Evolutionary conservation across 2,113 vertebrate genomes (phyloP).

Genomic region (Thunnus thynnus): DNA sequence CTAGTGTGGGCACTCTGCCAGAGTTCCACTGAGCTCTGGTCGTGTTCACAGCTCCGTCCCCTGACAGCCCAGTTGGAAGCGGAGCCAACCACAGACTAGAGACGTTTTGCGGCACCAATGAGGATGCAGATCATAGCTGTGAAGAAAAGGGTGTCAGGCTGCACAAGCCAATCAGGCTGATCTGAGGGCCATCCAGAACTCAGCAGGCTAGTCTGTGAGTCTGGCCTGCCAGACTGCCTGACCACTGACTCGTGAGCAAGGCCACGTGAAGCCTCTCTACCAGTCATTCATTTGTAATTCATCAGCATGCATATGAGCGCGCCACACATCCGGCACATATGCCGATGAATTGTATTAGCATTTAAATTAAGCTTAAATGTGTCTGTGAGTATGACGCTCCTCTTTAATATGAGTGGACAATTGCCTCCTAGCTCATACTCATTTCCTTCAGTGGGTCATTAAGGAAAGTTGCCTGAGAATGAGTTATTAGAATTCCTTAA

Average conservation of each 20-base stretch:
- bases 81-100: conserved; percentile 68
- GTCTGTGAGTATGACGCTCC: conserved; percentile 46
- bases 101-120: conserved; percentile 70
- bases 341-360: conserved; percentile 68
- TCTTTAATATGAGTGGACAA: conserved; percentile 61
- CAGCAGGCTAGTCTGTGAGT: conserved; percentile 76
- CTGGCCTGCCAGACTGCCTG: conserved; percentile 70
- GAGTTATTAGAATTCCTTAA: conserved; percentile 69
- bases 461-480: conserved; percentile 63
- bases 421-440: conserved; percentile 47
- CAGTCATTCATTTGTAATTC: conserved; percentile 66
- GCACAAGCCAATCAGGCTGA: conserved; percentile 70
- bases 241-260: conserved; percentile 63
- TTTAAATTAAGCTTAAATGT: conserved; percentile 75
- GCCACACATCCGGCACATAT: conserved; percentile 56
- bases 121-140: conserved; percentile 61
- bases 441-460: conserved; percentile 59
- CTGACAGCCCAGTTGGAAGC: conserved; percentile 74
- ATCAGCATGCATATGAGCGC: conserved; percentile 55
- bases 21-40: conserved; percentile 71
- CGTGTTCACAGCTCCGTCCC: conserved; percentile 79
- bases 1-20: conserved; percentile 79
- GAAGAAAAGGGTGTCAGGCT: conserved; percentile 36
- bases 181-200: conserved; percentile 67
- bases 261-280: conserved; percentile 53